Evolutionary conservation across 2,113 vertebrate genomes (phyloP).

Genomic region (Cryptotis parvus): DNA sequence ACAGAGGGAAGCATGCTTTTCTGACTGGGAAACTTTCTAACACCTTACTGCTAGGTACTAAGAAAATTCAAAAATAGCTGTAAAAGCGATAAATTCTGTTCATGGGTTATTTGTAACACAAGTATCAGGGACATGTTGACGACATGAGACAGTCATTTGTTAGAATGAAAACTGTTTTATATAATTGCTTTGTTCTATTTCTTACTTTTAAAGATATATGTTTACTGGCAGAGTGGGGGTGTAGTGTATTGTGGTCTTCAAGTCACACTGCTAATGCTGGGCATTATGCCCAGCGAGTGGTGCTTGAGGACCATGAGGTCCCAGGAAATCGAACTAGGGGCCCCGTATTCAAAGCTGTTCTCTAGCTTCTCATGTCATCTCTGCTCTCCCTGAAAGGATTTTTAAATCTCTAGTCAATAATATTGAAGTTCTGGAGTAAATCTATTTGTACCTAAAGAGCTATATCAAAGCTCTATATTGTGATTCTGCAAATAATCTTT

Average conservation of each 20-base stretch:
- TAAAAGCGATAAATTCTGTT: constrained; percentile 94
- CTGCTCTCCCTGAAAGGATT: too few species aligned
- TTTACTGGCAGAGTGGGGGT: too few species aligned
- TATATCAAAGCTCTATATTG: constrained; percentile 86
- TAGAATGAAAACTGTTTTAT: constrained; percentile 92
- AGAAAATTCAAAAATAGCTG: constrained; percentile 85
- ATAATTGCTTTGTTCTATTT: constrained; percentile 86
- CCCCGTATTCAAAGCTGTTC: too few species aligned
- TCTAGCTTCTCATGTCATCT: too few species aligned
- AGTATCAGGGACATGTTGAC: constrained; percentile 92
- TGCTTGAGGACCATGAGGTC: too few species aligned
- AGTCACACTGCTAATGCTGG: too few species aligned
- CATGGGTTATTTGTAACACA: constrained; percentile 92
- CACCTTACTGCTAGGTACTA: constrained; percentile 75
- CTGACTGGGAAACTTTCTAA: constrained; percentile 87
- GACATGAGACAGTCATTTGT: constrained; percentile 92
- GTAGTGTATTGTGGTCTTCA: too few species aligned
- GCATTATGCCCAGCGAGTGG: too few species aligned
- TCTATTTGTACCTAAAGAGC: constrained; percentile 88
- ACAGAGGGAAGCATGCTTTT: constrained; percentile 88
- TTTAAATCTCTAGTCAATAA: constrained; percentile 72
- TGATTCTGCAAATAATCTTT: constrained; percentile 85
- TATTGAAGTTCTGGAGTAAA: constrained; percentile 83
- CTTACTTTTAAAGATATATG: constrained; percentile 76
- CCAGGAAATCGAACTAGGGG: too few species aligned